Conservation (phyloP, 2,888 invertebrate genomes). For the Hecatera dysodea region DNA sequence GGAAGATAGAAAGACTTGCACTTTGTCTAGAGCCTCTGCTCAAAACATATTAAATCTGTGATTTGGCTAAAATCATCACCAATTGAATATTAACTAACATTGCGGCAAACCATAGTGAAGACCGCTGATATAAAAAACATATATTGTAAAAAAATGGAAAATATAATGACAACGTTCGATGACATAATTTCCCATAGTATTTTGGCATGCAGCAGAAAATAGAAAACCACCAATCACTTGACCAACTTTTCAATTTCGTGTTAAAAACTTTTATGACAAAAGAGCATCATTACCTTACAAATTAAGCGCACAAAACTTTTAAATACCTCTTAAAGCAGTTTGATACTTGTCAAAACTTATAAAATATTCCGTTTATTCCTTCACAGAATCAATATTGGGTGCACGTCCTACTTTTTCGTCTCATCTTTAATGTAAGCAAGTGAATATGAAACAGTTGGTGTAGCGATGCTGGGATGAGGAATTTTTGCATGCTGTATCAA, state of each 20-base stretch:
- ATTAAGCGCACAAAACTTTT: slow-evolving; percentile 18
- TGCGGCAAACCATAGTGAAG: no score
- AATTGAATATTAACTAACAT: no score
- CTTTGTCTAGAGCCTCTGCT: no score
- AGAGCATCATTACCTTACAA: not conserved
- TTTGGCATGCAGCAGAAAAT: not conserved
- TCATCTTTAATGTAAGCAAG: slow-evolving; percentile 48
- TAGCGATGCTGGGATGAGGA: not conserved
- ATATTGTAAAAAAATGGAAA: no score
- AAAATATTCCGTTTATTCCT: slow-evolving; percentile 37
- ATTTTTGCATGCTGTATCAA: slow-evolving; percentile 16
- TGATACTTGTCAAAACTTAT: slow-evolving; percentile 39
- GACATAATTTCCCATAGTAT: no score
- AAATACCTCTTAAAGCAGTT: slow-evolving; percentile 28
- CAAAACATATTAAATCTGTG: no score
- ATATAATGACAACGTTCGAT: no score
- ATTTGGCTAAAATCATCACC: no score
- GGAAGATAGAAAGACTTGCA: no score
- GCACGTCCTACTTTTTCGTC: slow-evolving; percentile 29
- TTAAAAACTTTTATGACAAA: slow-evolving; percentile 1
- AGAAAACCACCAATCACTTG: not conserved
- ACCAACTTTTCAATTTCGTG: not conserved
- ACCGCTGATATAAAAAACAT: no score
- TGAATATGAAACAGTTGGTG: slow-evolving; percentile 35
- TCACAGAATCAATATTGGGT: slow-evolving; percentile 38